Conservation (phyloP, 1,140 invertebrate species). For the Thaumatotibia leucotreta region DNA sequence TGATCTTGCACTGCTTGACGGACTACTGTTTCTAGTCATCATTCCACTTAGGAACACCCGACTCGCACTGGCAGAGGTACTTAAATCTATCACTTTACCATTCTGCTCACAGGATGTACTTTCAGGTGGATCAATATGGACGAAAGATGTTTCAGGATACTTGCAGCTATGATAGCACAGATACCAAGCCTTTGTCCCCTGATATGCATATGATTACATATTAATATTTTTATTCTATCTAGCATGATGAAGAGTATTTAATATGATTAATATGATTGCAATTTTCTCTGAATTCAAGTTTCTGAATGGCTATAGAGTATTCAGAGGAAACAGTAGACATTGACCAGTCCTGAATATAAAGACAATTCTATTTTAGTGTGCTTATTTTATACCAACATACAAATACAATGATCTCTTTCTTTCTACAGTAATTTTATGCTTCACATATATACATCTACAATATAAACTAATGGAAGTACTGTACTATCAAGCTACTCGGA, state of each 20-base stretch:
- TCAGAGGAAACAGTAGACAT: slow-evolving; percentile 33
- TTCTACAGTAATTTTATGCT: slow-evolving; percentile 15
- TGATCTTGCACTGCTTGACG: slow-evolving; percentile 9
- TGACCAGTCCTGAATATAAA: slow-evolving; percentile 48
- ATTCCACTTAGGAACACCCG: not conserved
- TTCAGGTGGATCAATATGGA: slow-evolving; percentile 43
- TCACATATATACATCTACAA: slow-evolving; percentile 16
- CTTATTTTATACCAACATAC: slow-evolving; percentile 8
- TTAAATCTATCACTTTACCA: not conserved
- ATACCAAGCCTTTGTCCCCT: slow-evolving; percentile 61
- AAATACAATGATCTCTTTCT: slow-evolving; percentile 3
- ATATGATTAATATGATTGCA: slow-evolving; percentile 31
- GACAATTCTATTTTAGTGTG: slow-evolving; percentile 25
- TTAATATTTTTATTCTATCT: slow-evolving; percentile 25
- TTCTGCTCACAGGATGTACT: slow-evolving; percentile 18
- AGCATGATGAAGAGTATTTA: slow-evolving; percentile 25
- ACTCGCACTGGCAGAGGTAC: not conserved
- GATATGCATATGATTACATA: slow-evolving; percentile 34
- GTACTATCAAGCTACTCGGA: slow-evolving; percentile 24
- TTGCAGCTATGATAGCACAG: slow-evolving; percentile 59
- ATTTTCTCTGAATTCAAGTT: slow-evolving; percentile 53
- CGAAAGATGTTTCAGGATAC: slow-evolving; percentile 58
- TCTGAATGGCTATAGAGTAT: slow-evolving; percentile 48
- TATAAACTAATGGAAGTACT: slow-evolving; percentile 21
- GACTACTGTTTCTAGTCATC: not conserved